Conservation (phyloP, 2,888 invertebrate genomes). For the Nomada ferruginata region DNA sequence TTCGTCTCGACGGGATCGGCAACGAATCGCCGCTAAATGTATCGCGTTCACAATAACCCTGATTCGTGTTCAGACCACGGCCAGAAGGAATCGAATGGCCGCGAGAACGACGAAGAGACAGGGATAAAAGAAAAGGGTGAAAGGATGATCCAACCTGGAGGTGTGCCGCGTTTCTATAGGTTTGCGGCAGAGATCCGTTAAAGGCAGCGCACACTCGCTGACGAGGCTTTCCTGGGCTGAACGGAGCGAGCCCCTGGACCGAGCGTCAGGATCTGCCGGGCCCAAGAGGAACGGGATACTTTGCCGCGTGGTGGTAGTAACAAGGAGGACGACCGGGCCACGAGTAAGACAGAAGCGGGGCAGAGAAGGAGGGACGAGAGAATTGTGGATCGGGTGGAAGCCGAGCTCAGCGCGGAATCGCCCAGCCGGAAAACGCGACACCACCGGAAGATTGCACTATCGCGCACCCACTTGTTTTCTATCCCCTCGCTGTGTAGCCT, state of each 20-base stretch:
- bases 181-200: slow-evolving; percentile 74
- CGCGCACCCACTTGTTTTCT: slow-evolving; percentile 80
- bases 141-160: slow-evolving; percentile 37
- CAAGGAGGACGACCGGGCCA: slow-evolving; percentile 31
- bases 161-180: slow-evolving; percentile 60
- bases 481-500: slow-evolving; percentile 67
- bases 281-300: slow-evolving; percentile 29
- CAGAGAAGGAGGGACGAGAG: slow-evolving; percentile 57
- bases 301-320: slow-evolving; percentile 27
- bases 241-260: slow-evolving; percentile 45
- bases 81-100: slow-evolving; percentile 5
- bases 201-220: slow-evolving; percentile 71
- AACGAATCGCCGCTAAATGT: slow-evolving; percentile 59
- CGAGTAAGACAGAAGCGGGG: slow-evolving; percentile 28
- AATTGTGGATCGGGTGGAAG: slow-evolving; percentile 67
- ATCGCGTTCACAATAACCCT: slow-evolving; percentile 59
- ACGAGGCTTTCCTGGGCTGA: slow-evolving; percentile 72
- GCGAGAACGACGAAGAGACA: not conserved
- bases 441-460: slow-evolving; percentile 81
- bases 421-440: slow-evolving; percentile 81
- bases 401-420: slow-evolving; percentile 75
- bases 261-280: slow-evolving; percentile 41
- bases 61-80: slow-evolving; percentile 23
- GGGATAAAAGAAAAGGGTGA: slow-evolving; percentile 37
- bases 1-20: slow-evolving; percentile 56